Percentiles rank a stretch among this genome's conserved stretches.
phyloP scores from a whole-genome alignment of 2,113 vertebrate genomes.

The Lepisosteus osseus region DNA sequence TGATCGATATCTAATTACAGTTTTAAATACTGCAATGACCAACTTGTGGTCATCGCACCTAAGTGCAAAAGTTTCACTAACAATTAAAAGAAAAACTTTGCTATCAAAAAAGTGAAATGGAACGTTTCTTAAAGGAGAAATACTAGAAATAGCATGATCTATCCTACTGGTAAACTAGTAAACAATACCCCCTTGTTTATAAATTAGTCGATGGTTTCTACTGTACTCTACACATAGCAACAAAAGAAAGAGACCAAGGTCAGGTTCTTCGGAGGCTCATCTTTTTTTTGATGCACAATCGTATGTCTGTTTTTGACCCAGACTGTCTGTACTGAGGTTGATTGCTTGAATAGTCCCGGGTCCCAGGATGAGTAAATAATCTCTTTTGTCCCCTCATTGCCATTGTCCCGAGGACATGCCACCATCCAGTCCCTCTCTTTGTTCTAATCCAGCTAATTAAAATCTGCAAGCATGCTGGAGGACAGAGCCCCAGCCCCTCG shows the following conservation, averaged over 20 bases:
- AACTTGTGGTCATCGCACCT: no score
- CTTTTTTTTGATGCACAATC: conserved; percentile 38
- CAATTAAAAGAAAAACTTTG: no score
- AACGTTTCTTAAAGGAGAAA: no score
- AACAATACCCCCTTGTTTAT: no score
- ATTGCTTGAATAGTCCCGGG: conserved; percentile 4
- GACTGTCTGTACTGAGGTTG: background rate
- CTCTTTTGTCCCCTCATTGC: conserved; percentile 4
- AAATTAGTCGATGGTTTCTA: background rate
- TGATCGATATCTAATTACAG: no score
- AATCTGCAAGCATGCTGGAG: conserved; percentile 51
- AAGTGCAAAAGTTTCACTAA: no score
- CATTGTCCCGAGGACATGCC: background rate
- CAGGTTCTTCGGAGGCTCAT: conserved; percentile 18
- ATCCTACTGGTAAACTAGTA: no score
- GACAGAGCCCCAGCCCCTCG: conserved; percentile 17
- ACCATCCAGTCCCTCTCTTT: conserved; percentile 20
- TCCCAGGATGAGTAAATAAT: conserved; percentile 25
- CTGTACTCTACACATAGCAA: background rate
- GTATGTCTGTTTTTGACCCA: conserved; percentile 26
- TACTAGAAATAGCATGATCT: no score
- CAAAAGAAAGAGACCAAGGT: conserved; percentile 15
- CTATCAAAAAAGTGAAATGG: no score
- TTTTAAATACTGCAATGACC: no score
- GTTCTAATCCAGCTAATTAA: conserved; percentile 66